A percentile compares a stretch with the other conserved stretches of the same genome.
Evolutionary conservation across 2,888 invertebrate species (phyloP).

Genomic region (Globia sparganii): DNA sequence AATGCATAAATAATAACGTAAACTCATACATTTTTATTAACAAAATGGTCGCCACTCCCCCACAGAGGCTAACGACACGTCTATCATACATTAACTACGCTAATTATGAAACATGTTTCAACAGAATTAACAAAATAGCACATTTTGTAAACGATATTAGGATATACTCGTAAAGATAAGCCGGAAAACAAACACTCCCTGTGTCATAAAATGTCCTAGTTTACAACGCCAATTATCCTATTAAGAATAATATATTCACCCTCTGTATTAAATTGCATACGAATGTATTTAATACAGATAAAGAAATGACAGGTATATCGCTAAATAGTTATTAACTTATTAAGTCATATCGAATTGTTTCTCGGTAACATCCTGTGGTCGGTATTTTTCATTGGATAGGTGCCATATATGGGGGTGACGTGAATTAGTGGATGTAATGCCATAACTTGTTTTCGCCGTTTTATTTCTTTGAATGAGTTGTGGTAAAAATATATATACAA

Average conservation of each 20-base stretch:
- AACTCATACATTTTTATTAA: constrained; percentile 46
- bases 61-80: constrained; percentile 42
- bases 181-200: constrained; percentile 66
- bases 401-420: too few species aligned
- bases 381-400: constrained; percentile 24
- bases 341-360: constrained; percentile 49
- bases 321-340: constrained; percentile 53
- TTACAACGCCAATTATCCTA: constrained; percentile 75
- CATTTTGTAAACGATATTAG: constrained; percentile 65
- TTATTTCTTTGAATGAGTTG: not conserved
- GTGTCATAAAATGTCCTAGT: constrained; percentile 74
- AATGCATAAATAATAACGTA: constrained; percentile 19
- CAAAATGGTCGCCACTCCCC: constrained; percentile 38
- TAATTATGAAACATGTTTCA: constrained; percentile 65
- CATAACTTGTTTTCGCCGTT: constrained; percentile 20
- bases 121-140: constrained; percentile 63
- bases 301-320: constrained; percentile 57
- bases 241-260: constrained; percentile 77
- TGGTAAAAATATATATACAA: not conserved
- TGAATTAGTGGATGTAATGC: constrained; percentile 12
- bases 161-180: constrained; percentile 74
- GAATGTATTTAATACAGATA: constrained; percentile 51
- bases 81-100: constrained; percentile 52
- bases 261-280: constrained; percentile 64
- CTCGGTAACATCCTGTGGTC: constrained; percentile 3